Conservation (phyloP, 1,140 invertebrate genomes). For the Sinonovacula constricta region DNA sequence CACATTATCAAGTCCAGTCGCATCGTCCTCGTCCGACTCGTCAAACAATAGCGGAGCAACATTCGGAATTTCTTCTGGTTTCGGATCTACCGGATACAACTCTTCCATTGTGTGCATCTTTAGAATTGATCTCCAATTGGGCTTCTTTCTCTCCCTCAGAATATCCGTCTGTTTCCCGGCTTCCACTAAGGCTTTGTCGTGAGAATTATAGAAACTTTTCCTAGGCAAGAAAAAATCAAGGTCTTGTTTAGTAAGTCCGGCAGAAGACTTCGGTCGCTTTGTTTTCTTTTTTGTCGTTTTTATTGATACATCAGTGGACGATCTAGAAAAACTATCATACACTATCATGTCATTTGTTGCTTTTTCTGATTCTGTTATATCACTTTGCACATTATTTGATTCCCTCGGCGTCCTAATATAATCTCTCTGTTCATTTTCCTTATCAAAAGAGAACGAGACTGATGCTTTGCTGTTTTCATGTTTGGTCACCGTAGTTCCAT, state of each 20-base stretch:
- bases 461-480: no score
- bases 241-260: conserved; percentile 60
- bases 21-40: conserved; percentile 15
- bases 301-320: neutral
- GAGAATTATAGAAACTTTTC: conserved; percentile 65
- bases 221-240: conserved; percentile 63
- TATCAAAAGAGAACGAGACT: neutral
- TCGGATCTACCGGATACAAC: conserved; percentile 35
- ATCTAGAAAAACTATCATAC: conserved; percentile 36
- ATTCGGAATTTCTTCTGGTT: neutral
- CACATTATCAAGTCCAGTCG: conserved; percentile 12
- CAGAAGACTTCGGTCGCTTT: conserved; percentile 31
- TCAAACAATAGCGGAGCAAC: neutral
- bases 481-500: no score
- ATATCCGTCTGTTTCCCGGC: conserved; percentile 60
- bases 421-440: neutral
- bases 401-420: neutral
- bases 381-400: neutral
- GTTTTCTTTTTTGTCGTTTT: neutral
- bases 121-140: conserved; percentile 33
- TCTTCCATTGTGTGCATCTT: conserved; percentile 34
- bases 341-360: neutral
- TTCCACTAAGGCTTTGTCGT: conserved; percentile 64
- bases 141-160: conserved; percentile 30
- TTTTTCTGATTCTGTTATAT: neutral